Percentiles rank a stretch among this genome's conserved stretches.
Conservation (phyloP, 2,113 vertebrate species). For the Malurus cyaneus region DNA sequence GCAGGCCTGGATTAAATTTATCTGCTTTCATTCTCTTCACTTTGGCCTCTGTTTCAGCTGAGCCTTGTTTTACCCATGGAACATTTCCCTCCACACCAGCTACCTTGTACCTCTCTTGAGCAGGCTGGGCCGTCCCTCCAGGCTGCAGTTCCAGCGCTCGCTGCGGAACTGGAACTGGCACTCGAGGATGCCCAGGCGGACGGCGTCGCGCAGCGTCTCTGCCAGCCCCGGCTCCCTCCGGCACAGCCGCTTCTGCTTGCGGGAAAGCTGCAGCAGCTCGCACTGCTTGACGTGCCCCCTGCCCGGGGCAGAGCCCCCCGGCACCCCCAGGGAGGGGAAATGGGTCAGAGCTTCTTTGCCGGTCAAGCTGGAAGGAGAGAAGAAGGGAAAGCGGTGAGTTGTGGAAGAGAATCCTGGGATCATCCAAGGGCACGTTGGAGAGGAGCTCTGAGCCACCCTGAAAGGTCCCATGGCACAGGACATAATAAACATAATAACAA, state of each 20-base stretch:
- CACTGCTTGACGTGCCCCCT: constrained; percentile 93
- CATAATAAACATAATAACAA: too few relatives aligned
- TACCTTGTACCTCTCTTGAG: constrained; percentile 88
- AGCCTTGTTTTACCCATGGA: too few relatives aligned
- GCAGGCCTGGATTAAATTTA: too few relatives aligned
- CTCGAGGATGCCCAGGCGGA: constrained; percentile 89
- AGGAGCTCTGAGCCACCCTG: not conserved
- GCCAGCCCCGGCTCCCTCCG: constrained; percentile 92
- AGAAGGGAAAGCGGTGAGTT: not conserved
- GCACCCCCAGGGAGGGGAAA: constrained; percentile 76
- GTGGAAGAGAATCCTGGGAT: not conserved
- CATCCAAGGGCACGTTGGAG: accelerated
- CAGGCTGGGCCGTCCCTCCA: constrained; percentile 90
- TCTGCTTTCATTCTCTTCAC: too few relatives aligned
- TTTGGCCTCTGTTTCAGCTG: too few relatives aligned
- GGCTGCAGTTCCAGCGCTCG: constrained; percentile 98
- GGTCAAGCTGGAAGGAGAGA: constrained; percentile 79
- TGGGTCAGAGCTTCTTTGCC: constrained; percentile 90
- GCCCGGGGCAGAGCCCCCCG: constrained; percentile 67
- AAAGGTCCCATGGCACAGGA: not conserved
- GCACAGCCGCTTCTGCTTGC: constrained; percentile 90
- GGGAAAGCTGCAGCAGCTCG: constrained; percentile 89
- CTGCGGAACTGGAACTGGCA: constrained; percentile 94
- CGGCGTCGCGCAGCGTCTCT: constrained; percentile 89
- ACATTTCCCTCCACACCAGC: not conserved